phyloP scores from a whole-genome alignment of 1,140 invertebrate genomes.

The Drosophila pectinifera region DNA sequence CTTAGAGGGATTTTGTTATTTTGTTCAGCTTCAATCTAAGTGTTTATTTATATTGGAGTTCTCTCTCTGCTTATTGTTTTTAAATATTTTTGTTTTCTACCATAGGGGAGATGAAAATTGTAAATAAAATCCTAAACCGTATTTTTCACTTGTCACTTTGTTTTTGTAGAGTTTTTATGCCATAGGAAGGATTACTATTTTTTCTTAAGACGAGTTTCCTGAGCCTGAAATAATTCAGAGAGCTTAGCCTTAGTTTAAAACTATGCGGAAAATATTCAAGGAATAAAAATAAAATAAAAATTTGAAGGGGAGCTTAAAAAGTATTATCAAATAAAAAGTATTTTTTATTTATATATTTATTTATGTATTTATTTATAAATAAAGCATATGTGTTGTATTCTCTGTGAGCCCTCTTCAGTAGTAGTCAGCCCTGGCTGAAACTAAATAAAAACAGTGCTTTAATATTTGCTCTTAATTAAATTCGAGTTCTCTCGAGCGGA shows the following conservation, averaged over 20 bases:
- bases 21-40: not conserved
- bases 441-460: constrained; percentile 67
- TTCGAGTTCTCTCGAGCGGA: constrained; percentile 63
- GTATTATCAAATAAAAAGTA: too few species aligned
- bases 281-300: not conserved
- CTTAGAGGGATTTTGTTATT: constrained; percentile 2
- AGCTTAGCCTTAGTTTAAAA: too few species aligned
- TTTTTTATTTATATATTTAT: too few species aligned
- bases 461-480: constrained; percentile 80
- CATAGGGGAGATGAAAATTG: constrained; percentile 4
- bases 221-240: not conserved
- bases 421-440: constrained; percentile 2
- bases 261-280: too few species aligned
- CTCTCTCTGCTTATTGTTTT: constrained; percentile 4
- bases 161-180: not conserved
- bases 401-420: not conserved
- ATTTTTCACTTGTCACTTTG: constrained; percentile 3
- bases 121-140: constrained; percentile 14
- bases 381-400: not conserved
- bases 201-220: not conserved
- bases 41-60: constrained; percentile 19
- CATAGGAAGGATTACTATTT: not conserved
- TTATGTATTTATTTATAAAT: constrained; percentile 6
- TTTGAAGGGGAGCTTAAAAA: not conserved
- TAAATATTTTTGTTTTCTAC: constrained; percentile 2